A percentile compares a stretch with the other conserved stretches of the same genome.
phyloP scores from a whole-genome alignment of 2,113 vertebrate species.

The Gnathonemus longibarbis region DNA sequence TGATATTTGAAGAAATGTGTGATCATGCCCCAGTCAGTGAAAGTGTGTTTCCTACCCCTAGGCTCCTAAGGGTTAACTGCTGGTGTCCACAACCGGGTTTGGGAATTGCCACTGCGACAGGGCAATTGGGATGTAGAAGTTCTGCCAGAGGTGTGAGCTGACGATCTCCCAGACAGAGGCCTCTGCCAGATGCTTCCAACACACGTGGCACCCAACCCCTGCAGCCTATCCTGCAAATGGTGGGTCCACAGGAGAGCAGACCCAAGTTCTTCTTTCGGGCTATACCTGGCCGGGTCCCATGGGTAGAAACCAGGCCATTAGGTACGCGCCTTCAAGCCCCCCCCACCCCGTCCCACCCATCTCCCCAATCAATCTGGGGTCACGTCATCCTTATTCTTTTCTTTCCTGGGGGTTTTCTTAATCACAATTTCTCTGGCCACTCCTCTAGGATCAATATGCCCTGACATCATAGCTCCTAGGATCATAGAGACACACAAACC shows the following conservation, averaged over 20 bases:
- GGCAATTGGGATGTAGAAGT: no score
- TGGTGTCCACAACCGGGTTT: no score
- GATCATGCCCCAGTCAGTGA: no score
- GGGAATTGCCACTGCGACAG: not conserved
- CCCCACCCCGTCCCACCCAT: no score
- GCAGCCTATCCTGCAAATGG: not conserved
- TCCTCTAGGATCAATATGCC: not conserved
- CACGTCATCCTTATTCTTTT: not conserved
- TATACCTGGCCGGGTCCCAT: not conserved
- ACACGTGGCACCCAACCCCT: not conserved
- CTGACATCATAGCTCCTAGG: not conserved
- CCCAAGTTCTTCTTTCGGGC: not conserved
- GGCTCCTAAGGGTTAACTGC: no score
- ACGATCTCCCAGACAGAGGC: no score
- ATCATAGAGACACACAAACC: not conserved
- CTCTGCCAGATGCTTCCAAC: no score
- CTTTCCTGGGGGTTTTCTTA: not conserved
- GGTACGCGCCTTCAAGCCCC: no score
- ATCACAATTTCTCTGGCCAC: not conserved
- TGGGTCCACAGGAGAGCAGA: not conserved
- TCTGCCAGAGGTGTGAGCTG: no score
- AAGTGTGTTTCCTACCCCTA: no score
- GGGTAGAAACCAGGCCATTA: not conserved
- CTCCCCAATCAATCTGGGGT: no score
- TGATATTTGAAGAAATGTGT: no score